Evolutionary conservation across 1,140 invertebrate genomes (phyloP), one percentile per base, ranked within the genome.

Genomic region (Drosophila murphyi): DNA sequence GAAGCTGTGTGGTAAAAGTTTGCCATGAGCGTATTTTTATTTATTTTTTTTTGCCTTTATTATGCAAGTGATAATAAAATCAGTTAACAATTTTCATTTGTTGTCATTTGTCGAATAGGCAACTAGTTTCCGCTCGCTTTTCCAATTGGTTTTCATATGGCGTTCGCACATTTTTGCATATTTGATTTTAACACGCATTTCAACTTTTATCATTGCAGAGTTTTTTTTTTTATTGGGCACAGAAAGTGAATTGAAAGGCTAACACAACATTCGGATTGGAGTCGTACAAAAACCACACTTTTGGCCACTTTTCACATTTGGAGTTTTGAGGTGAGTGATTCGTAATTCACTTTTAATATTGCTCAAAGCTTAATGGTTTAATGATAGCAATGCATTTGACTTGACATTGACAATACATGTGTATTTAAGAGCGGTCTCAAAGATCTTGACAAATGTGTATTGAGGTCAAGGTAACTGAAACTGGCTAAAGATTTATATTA

Each of bases 21-120:
- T 20, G 20, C 20, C 20, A 20, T 20, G 1, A 20, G 20, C 20
- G 20, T 1, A 20, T 72, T 76, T 72, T 41, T 76, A 72, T 80
- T 45, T 82, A 43, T 45, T 68, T 45, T 51, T 31, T 7, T 51
- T 37, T 39, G 20, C 20, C 0, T 47, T 45, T 8, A 64, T 86
- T 86, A 87, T 86, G 82, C 78, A 85, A 81, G 82, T 81, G 82
- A 82, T 86, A 86, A 87, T 86, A 72, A 86, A 78, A 80, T 75
- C 72, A 71, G 72, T 61, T 57, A 75, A 64, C 59, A 64, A 71
- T 75, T 71, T 75, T 37, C 32, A 60, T 64, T 62, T 69, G 63
- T 72, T 72, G 65, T 78, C 73, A 83, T 83, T 83, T 80, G 81
- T 83, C 81, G 74, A 62, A 79, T 28, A 12, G 20, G 4, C 10